phyloP scores from a whole-genome alignment of 2,797 vertebrate species.

The Pipistrellus nathusii region DNA sequence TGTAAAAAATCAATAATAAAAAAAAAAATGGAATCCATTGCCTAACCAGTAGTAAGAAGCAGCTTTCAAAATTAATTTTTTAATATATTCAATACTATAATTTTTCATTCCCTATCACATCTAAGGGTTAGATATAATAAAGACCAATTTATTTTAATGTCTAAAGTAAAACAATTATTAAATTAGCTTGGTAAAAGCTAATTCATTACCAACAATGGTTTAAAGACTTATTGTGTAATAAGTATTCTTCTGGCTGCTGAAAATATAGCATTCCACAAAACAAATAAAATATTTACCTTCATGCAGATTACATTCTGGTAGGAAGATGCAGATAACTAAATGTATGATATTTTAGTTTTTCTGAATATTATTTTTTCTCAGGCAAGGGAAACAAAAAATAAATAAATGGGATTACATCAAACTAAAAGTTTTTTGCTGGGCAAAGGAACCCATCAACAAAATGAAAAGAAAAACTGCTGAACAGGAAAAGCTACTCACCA shows the following conservation, averaged over 20 bases:
- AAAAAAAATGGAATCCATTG: not conserved
- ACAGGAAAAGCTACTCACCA: not conserved
- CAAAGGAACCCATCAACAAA: not conserved
- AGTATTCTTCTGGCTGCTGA: conserved; percentile 11
- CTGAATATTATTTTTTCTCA: not conserved
- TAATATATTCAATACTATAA: not conserved
- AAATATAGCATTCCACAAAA: not conserved
- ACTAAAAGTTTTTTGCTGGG: not conserved
- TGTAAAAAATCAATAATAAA: too few species aligned
- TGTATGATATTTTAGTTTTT: not conserved
- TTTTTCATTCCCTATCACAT: conserved; percentile 34
- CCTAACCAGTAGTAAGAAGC: not conserved
- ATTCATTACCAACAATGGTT: conserved; percentile 2
- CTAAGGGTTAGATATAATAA: not conserved
- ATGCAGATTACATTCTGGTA: conserved; percentile 14
- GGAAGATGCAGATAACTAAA: conserved; percentile 1
- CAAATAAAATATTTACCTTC: conserved; percentile 16
- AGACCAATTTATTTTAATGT: conserved; percentile 48
- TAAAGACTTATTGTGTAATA: conserved; percentile 13
- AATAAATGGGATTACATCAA: not conserved
- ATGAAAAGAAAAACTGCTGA: not conserved
- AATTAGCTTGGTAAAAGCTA: conserved; percentile 13
- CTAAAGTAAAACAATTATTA: conserved; percentile 43
- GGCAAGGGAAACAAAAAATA: not conserved
- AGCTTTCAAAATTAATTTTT: conserved; percentile 51